These are phyloP conservation scores for Protophormia terraenovae DNA, from an alignment of 2,888 invertebrate species.

Conservation along the genomic window DNA sequence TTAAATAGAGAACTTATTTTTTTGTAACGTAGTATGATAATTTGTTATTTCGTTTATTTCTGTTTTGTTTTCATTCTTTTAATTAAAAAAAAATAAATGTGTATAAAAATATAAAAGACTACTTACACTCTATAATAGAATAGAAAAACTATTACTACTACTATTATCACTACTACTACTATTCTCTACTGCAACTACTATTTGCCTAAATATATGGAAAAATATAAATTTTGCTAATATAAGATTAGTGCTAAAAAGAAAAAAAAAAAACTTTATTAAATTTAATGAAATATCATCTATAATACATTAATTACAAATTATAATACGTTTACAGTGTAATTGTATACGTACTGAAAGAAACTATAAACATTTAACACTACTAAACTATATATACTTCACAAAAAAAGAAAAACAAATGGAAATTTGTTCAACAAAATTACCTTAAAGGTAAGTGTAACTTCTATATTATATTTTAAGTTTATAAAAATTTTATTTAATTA, in stretches of 20 bases:
- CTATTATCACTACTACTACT: conserved; percentile 59
- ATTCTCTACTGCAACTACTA: conserved; percentile 60
- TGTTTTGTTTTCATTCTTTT: conserved; percentile 11
- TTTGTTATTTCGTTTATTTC: neutral
- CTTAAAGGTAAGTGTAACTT: conserved; percentile 57
- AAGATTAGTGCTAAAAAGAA: conserved; percentile 56
- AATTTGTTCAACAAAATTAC: conserved; percentile 36
- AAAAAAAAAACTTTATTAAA: conserved; percentile 44
- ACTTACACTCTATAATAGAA: conserved; percentile 25
- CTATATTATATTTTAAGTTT: neutral
- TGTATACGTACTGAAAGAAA: conserved; percentile 57
- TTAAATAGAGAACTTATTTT: conserved; percentile 2
- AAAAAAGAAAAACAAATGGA: too few species aligned
- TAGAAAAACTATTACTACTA: conserved; percentile 51
- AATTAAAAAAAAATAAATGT: neutral
- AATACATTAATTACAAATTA: conserved; percentile 36
- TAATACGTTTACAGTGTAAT: conserved; percentile 51
- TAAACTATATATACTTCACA: conserved; percentile 35
- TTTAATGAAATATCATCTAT: conserved; percentile 55
- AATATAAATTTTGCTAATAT: conserved; percentile 49
- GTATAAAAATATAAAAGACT: conserved; percentile 47
- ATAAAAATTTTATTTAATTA: too few species aligned
- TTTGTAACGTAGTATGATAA: conserved; percentile 28
- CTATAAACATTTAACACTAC: conserved; percentile 42
- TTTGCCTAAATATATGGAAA: conserved; percentile 56